phyloP scores from a whole-genome alignment of 2,888 invertebrate species.

The Chalcosyrphus nemorum region DNA sequence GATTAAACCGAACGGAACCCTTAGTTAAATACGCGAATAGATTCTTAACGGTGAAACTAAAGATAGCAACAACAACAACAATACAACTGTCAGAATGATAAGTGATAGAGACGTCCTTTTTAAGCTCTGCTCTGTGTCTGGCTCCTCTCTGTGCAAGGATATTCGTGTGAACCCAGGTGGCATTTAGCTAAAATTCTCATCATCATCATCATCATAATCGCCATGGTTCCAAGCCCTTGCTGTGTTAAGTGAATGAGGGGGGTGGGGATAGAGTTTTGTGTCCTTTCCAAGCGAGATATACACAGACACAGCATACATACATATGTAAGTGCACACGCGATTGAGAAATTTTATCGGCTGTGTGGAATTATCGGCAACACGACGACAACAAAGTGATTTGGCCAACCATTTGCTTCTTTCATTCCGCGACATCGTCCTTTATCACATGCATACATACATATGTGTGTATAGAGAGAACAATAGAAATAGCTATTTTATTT shows the following conservation, averaged over 20 bases:
- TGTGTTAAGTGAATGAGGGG: neutral
- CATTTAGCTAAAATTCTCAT: slow-evolving; percentile 4
- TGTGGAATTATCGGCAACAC: slow-evolving; percentile 26
- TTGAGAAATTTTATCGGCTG: neutral
- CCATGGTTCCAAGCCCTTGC: neutral
- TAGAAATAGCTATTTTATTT: neutral
- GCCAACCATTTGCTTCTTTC: neutral
- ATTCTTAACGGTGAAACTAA: neutral
- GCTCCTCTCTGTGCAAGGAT: neutral
- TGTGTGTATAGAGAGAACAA: too few relatives aligned
- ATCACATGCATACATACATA: too few relatives aligned
- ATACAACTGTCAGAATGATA: slow-evolving; percentile 12
- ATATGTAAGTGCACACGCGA: neutral
- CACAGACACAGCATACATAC: too few relatives aligned
- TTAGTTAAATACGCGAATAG: neutral
- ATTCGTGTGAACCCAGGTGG: slow-evolving; percentile 41
- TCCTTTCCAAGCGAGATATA: too few relatives aligned
- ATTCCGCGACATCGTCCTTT: neutral
- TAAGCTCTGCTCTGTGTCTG: neutral
- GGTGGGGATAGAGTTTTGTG: too few relatives aligned
- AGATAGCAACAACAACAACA: neutral
- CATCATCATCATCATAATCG: slow-evolving; percentile 15
- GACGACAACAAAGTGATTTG: slow-evolving; percentile 40
- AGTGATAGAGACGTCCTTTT: neutral
- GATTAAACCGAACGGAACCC: neutral